Percentiles rank a stretch among this genome's conserved stretches.
Evolutionary conservation across 2,888 invertebrate genomes (phyloP).

Genomic region (Siphonodentalium dalli): DNA sequence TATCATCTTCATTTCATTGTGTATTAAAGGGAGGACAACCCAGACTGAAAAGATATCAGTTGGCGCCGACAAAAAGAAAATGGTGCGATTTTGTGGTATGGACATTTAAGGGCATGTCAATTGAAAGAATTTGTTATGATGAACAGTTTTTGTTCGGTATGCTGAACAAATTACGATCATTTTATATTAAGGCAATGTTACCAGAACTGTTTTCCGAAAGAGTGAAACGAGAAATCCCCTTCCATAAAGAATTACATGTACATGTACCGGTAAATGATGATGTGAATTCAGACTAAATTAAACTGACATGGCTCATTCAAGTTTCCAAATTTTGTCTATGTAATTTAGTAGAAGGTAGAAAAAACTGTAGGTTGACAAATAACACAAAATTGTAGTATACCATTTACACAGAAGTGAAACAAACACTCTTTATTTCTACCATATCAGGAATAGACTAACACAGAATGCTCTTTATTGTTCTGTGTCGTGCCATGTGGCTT

Average conservation of each 20-base stretch:
- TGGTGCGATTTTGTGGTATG: conserved; percentile 26
- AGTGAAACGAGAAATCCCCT: conserved; percentile 2
- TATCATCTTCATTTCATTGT: conserved; percentile 12
- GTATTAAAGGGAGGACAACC: background rate
- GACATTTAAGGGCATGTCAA: conserved; percentile 7
- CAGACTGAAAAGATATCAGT: conserved; percentile 12
- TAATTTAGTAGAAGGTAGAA: too few species aligned
- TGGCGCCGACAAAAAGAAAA: conserved; percentile 6
- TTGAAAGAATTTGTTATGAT: conserved; percentile 21
- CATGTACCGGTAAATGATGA: background rate
- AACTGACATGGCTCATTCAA: too few species aligned
- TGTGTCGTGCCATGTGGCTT: too few species aligned
- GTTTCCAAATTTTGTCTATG: too few species aligned
- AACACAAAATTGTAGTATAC: too few species aligned
- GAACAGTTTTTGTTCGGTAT: conserved; percentile 6
- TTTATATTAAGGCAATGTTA: conserved; percentile 7
- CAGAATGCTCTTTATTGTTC: too few species aligned
- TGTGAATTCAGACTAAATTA: too few species aligned
- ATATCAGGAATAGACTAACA: too few species aligned
- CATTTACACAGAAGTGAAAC: too few species aligned
- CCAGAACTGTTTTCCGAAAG: conserved; percentile 18
- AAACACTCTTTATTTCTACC: too few species aligned
- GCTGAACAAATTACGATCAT: conserved; percentile 8
- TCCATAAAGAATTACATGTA: background rate
- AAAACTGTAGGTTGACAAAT: too few species aligned